These are phyloP conservation scores for Rutpela maculata DNA, from an alignment of 2,888 invertebrate genomes.

Conservation along the genomic window DNA sequence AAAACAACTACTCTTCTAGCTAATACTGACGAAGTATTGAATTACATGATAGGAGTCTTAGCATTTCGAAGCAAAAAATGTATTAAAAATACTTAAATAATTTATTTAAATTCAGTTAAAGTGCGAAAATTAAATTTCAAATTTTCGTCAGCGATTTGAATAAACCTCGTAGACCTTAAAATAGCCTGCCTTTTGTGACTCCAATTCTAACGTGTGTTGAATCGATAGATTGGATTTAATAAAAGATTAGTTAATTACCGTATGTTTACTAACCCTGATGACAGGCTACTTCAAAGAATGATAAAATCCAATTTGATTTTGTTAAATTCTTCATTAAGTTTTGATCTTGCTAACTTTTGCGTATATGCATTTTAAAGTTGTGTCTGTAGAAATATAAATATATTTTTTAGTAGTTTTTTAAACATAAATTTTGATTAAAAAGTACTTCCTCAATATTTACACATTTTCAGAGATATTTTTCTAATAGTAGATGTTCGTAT, in stretches of 20 bases:
- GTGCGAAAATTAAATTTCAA: too few relatives aligned
- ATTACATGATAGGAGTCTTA: too few relatives aligned
- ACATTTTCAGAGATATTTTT: constrained; percentile 13
- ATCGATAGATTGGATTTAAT: background rate
- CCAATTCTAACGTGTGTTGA: background rate
- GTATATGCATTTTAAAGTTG: background rate
- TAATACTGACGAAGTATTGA: too few relatives aligned
- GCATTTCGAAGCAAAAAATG: too few relatives aligned
- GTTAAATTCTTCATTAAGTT: background rate
- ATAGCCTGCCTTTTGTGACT: background rate
- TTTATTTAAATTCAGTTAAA: too few relatives aligned
- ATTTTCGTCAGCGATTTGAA: too few relatives aligned
- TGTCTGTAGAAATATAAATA: background rate
- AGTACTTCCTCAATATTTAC: background rate
- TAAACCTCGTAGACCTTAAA: background rate
- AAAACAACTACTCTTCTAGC: too few relatives aligned
- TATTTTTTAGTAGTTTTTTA: background rate
- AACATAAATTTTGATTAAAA: constrained; percentile 4
- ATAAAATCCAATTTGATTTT: background rate
- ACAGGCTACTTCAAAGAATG: background rate
- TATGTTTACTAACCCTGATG: background rate
- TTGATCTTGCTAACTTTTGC: background rate
- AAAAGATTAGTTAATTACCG: background rate
- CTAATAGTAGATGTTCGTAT: constrained; percentile 18
- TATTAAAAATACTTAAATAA: too few relatives aligned